Conservation (phyloP, 2,113 vertebrate genomes). For the Ameiurus melas region DNA sequence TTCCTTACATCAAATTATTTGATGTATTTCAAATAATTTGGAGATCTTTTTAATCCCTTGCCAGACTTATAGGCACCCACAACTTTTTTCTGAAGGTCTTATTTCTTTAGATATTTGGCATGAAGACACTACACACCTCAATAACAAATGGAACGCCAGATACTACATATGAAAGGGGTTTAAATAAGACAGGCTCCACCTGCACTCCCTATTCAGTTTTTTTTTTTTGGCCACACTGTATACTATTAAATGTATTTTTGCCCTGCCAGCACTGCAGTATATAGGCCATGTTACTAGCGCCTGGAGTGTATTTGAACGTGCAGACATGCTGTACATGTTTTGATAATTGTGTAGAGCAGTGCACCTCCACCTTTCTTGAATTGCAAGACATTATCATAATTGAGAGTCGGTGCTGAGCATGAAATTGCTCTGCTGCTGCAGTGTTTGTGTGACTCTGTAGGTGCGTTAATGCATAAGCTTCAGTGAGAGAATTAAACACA, state of each 20-base stretch:
- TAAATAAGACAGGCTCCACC: too few species aligned
- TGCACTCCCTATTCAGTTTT: too few species aligned
- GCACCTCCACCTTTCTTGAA: conserved; percentile 19
- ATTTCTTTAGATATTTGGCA: too few species aligned
- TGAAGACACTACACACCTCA: too few species aligned
- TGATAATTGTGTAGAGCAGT: conserved; percentile 26
- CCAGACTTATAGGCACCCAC: too few species aligned
- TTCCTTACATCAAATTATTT: too few species aligned
- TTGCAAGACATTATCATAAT: conserved; percentile 28
- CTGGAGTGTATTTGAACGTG: not conserved
- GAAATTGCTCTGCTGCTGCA: conserved; percentile 7
- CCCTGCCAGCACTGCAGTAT: not conserved
- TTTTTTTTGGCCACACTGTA: not conserved
- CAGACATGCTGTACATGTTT: conserved; percentile 10
- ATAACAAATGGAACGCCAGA: too few species aligned
- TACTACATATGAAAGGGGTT: too few species aligned
- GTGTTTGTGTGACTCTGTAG: not conserved
- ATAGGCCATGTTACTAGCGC: not conserved
- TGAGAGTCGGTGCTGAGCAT: conserved; percentile 26
- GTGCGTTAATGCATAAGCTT: not conserved
- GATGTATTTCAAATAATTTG: too few species aligned
- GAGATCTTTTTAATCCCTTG: too few species aligned
- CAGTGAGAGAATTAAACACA: not conserved
- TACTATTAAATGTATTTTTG: not conserved
- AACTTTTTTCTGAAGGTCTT: too few species aligned